These are phyloP conservation scores for Isaurus tuberculatus DNA, from an alignment of 92 coral and sea anemone species.

Conservation along the genomic window DNA sequence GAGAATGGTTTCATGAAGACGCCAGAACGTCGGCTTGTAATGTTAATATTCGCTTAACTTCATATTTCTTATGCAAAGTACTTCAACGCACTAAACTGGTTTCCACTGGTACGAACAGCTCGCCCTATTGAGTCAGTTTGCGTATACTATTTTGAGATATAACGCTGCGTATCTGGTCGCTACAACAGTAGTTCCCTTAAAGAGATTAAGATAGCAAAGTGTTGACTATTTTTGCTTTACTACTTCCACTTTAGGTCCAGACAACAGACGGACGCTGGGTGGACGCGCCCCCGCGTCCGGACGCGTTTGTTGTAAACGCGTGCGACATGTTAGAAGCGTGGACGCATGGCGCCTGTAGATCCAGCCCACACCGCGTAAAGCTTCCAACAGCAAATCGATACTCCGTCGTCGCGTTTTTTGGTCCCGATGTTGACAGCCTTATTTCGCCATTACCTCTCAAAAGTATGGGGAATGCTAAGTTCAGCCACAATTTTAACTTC, in stretches of 20 bases:
- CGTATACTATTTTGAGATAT: too few relatives aligned
- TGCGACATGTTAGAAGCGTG: conserved; percentile 42
- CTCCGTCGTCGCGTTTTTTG: conserved; percentile 34
- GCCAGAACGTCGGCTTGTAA: too few relatives aligned
- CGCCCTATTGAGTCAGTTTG: too few relatives aligned
- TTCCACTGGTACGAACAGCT: too few relatives aligned
- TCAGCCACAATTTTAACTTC: conserved; percentile 15
- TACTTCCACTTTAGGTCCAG: neutral
- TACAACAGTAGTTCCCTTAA: neutral
- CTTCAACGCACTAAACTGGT: too few relatives aligned
- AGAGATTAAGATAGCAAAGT: neutral
- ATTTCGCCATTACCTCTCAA: conserved; percentile 19
- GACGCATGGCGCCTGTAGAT: conserved; percentile 36
- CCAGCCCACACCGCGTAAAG: conserved; percentile 25
- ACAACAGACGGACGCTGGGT: conserved; percentile 31
- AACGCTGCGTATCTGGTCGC: too few relatives aligned
- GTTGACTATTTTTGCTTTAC: neutral
- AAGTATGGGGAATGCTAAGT: conserved; percentile 8
- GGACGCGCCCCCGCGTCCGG: conserved; percentile 28
- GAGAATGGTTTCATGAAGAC: too few relatives aligned
- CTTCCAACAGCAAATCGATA: conserved; percentile 23
- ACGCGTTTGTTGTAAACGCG: conserved; percentile 39
- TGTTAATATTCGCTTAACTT: too few relatives aligned
- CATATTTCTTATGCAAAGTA: too few relatives aligned
- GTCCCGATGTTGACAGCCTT: conserved; percentile 23